A percentile compares a stretch with the other conserved stretches of the same genome.
Evolutionary conservation across 53 echinoderm and acorn worm species (phyloP).

Genomic region (Temnopleurus reevesii): DNA sequence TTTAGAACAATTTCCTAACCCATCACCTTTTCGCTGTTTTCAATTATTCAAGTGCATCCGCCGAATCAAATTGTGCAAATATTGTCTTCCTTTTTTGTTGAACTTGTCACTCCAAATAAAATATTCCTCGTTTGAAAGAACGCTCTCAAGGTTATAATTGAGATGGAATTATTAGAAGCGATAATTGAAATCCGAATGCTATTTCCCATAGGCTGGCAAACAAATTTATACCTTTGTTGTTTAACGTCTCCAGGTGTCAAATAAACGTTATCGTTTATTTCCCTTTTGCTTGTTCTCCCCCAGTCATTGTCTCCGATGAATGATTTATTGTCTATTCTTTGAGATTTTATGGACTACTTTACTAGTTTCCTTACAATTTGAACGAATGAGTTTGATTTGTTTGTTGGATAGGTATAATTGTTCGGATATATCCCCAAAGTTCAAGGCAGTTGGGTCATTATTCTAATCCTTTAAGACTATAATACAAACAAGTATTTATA

Average conservation of each 20-base stretch:
- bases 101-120: neutral
- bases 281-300: neutral
- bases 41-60: neutral
- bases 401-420: too few relatives aligned
- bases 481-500: too few relatives aligned
- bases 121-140: neutral
- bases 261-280: neutral
- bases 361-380: neutral
- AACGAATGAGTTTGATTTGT: neutral
- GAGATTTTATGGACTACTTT: conserved; percentile 2
- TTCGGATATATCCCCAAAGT: too few relatives aligned
- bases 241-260: neutral
- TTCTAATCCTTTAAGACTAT: too few relatives aligned
- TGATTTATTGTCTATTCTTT: neutral
- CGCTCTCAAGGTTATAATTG: neutral
- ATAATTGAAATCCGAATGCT: neutral
- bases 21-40: neutral
- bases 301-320: too few relatives aligned
- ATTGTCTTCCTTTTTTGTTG: neutral
- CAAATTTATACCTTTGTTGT: neutral
- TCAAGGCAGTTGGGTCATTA: too few relatives aligned
- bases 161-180: neutral
- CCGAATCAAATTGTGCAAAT: neutral
- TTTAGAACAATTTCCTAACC: too few relatives aligned
- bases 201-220: neutral